Conservation (phyloP, 2,113 vertebrate species). For the Nesospiza acunhae region DNA sequence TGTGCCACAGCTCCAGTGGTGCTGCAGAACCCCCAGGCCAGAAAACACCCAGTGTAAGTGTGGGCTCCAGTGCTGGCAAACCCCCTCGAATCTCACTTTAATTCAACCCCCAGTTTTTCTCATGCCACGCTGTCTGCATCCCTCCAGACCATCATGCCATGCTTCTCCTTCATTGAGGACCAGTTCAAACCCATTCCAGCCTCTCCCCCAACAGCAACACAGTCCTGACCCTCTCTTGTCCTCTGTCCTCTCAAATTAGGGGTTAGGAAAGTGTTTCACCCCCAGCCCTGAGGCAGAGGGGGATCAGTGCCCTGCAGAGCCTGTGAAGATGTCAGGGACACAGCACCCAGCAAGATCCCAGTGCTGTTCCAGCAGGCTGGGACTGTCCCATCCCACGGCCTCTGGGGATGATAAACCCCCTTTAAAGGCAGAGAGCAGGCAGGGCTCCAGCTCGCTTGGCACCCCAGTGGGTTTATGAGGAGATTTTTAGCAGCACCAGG, state of each 20-base stretch:
- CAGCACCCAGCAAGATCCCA: not conserved
- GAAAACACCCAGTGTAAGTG: not conserved
- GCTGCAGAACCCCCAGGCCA: not conserved
- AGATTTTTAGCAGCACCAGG: constrained; percentile 61
- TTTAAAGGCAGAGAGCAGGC: not conserved
- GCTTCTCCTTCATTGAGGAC: not conserved
- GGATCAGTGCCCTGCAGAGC: not conserved
- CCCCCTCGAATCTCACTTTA: not conserved
- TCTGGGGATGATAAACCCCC: not conserved
- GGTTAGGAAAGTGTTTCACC: not conserved
- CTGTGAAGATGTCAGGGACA: not conserved
- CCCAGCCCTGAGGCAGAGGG: not conserved
- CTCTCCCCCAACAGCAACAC: not conserved
- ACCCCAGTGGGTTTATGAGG: constrained; percentile 31
- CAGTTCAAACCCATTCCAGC: not conserved
- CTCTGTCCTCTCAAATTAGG: not conserved
- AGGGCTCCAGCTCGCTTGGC: not conserved
- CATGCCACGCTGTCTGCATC: not conserved
- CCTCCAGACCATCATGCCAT: fast-evolving
- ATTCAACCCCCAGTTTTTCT: not conserved
- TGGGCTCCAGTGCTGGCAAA: fast-evolving
- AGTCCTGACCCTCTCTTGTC: not conserved
- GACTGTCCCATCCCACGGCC: not conserved
- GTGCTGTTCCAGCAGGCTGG: fast-evolving
- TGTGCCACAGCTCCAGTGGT: not conserved